A percentile compares a stretch with the other conserved stretches of the same genome.
Conservation (phyloP, 2,888 invertebrate species). For the Andricus quercusramuli region DNA sequence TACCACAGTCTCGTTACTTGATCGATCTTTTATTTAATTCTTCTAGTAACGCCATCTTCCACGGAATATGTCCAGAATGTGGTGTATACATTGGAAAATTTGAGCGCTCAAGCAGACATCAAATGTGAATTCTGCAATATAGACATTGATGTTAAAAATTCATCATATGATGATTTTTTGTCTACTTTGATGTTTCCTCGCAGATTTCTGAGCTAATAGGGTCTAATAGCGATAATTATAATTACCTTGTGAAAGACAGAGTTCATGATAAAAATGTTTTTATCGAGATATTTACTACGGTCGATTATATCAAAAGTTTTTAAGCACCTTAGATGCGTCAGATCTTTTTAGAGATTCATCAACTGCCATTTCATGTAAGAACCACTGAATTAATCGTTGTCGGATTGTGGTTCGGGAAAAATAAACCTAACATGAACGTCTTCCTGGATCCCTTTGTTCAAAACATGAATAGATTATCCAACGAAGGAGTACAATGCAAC, state of each 20-base stretch:
- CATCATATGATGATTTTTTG: slow-evolving; percentile 42
- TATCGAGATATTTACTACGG: too few species aligned
- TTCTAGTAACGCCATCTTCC: slow-evolving; percentile 30
- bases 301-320: too few species aligned
- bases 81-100: slow-evolving; percentile 30
- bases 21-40: slow-evolving; percentile 41
- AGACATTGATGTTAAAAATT: neutral
- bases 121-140: slow-evolving; percentile 38
- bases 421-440: too few species aligned
- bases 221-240: slow-evolving; percentile 33
- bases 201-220: slow-evolving; percentile 30
- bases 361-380: too few species aligned
- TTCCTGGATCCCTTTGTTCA: too few species aligned
- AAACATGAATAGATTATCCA: too few species aligned
- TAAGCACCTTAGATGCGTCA: too few species aligned
- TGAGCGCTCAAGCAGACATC: neutral
- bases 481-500: too few species aligned
- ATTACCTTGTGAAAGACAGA: slow-evolving; percentile 30
- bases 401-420: too few species aligned
- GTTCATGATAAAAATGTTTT: neutral
- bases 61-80: slow-evolving; percentile 44
- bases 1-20: neutral
- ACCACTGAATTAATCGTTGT: too few species aligned
- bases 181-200: slow-evolving; percentile 32
- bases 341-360: too few species aligned